phyloP scores from a whole-genome alignment of 2,113 vertebrate genomes.

The Sapajus apella region DNA sequence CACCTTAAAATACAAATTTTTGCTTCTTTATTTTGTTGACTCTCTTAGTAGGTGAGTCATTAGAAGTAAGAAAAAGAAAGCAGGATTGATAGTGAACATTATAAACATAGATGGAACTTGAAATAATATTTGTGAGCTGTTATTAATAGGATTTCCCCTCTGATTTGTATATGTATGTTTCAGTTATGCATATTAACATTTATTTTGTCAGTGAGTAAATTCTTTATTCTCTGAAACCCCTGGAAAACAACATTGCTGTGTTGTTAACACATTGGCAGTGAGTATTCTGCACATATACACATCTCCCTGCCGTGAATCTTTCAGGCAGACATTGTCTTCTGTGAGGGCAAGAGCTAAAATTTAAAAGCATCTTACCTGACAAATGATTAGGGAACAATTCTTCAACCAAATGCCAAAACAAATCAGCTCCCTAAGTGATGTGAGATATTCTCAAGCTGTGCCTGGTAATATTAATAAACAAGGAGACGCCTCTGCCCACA shows the following conservation, averaged over 20 bases:
- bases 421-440: conserved; percentile 43
- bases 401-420: conserved; percentile 67
- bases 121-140: not conserved
- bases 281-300: not conserved
- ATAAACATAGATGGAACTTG: not conserved
- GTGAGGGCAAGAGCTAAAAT: conserved; percentile 56
- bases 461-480: conserved; percentile 62
- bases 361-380: conserved; percentile 47
- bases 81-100: not conserved
- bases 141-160: not conserved
- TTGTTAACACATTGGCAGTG: not conserved
- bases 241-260: not conserved
- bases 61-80: conserved; percentile 35
- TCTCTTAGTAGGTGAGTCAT: conserved; percentile 19
- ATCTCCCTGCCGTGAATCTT: not conserved
- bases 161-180: not conserved
- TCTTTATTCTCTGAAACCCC: not conserved
- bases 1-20: not conserved
- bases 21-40: not conserved
- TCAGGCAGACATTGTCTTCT: conserved; percentile 38
- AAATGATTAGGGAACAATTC: conserved; percentile 63
- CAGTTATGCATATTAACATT: not conserved
- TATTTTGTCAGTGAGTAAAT: not conserved
- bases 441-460: conserved; percentile 48
- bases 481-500: not conserved